Conservation (phyloP, 2,888 invertebrate species). For the Salticus scenicus region DNA sequence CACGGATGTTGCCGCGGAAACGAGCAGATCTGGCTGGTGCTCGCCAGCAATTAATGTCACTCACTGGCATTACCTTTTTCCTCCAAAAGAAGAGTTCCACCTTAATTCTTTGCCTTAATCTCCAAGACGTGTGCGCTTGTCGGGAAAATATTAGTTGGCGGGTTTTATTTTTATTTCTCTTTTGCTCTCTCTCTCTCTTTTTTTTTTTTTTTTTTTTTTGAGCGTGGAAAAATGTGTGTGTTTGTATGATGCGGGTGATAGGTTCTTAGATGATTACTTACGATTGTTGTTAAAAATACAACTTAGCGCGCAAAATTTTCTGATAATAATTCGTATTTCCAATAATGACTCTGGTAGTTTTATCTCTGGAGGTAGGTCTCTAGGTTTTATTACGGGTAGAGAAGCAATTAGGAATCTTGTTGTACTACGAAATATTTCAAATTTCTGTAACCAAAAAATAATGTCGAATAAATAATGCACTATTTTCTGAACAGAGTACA, state of each 20-base stretch:
- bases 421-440: too few relatives aligned
- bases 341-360: not conserved
- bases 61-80: conserved; percentile 50
- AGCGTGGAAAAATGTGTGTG: not conserved
- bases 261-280: not conserved
- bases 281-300: not conserved
- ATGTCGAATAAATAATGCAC: too few relatives aligned
- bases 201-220: not conserved
- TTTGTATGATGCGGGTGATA: not conserved
- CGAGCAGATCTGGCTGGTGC: conserved; percentile 33
- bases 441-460: too few relatives aligned
- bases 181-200: not conserved
- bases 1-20: conserved; percentile 51
- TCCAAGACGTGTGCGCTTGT: conserved; percentile 47
- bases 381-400: too few relatives aligned
- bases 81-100: not conserved
- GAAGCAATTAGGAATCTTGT: too few relatives aligned
- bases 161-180: conserved; percentile 1
- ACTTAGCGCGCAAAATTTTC: not conserved
- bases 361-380: not conserved
- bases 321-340: not conserved
- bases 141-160: conserved; percentile 50
- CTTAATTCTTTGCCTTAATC: conserved; percentile 63
- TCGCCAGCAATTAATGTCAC: conserved; percentile 62
- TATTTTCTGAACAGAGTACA: too few relatives aligned